A percentile compares a stretch with the other conserved stretches of the same genome.
These are phyloP conservation scores for Rhynchonema sp. DNA, from an alignment of 2,888 invertebrate species.

Conservation along the genomic window DNA sequence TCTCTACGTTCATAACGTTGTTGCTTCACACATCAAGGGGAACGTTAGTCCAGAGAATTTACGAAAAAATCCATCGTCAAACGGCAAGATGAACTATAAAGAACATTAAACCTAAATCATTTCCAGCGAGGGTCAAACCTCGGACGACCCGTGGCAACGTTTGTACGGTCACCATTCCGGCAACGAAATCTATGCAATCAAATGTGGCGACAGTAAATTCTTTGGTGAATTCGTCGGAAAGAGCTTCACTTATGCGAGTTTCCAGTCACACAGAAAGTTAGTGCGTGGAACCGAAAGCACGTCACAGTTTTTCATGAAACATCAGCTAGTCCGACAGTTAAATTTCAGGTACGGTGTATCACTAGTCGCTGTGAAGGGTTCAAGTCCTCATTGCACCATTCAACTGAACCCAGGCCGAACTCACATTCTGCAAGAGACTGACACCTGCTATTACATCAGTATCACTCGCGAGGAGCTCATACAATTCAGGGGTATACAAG, in stretches of 20 bases:
- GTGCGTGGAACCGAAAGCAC: neutral
- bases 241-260: slow-evolving; percentile 97
- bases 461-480: slow-evolving; percentile 91
- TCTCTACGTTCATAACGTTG: slow-evolving; percentile 82
- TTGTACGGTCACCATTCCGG: slow-evolving; percentile 88
- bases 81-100: no score
- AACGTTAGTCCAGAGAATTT: slow-evolving; percentile 49
- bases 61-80: neutral
- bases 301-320: neutral
- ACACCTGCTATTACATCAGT: slow-evolving; percentile 93
- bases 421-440: slow-evolving; percentile 88
- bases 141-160: slow-evolving; percentile 86
- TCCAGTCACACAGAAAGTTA: slow-evolving; percentile 92
- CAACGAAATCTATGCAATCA: slow-evolving; percentile 92
- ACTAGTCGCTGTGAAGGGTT: slow-evolving; percentile 59
- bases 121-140: slow-evolving; percentile 66
- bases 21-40: slow-evolving; percentile 87
- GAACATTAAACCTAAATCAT: no score
- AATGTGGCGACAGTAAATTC: slow-evolving; percentile 78
- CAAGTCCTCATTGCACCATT: slow-evolving; percentile 78
- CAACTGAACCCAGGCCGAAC: slow-evolving; percentile 85
- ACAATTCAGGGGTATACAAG: neutral
- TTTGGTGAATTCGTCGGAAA: slow-evolving; percentile 97
- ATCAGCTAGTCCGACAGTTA: neutral
- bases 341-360: slow-evolving; percentile 69